A percentile compares a stretch with the other conserved stretches of the same genome.
These are phyloP conservation scores for Salvelinus fontinalis DNA, from an alignment of 2,113 vertebrate species.

Conservation along the genomic window DNA sequence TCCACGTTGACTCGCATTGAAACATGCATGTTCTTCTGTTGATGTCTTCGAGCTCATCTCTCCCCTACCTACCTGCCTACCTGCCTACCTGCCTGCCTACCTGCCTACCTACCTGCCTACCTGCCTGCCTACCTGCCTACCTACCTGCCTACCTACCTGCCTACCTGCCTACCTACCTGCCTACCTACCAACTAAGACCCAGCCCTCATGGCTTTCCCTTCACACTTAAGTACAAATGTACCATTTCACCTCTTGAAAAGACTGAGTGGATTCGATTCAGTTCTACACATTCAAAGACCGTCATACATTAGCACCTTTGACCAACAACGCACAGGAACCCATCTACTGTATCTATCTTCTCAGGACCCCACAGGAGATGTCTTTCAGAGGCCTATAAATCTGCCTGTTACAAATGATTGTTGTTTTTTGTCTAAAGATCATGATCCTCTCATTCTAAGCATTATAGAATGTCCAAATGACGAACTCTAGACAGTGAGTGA, in stretches of 20 bases:
- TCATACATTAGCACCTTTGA: conserved; percentile 23
- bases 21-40: conserved; percentile 64
- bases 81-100: conserved; percentile 33
- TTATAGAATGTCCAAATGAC: conserved; percentile 10
- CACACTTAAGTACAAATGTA: conserved; percentile 53
- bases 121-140: conserved; percentile 30
- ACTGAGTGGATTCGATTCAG: not conserved
- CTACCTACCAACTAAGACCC: conserved; percentile 39
- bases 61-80: conserved; percentile 38
- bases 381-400: not conserved
- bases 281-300: conserved; percentile 24
- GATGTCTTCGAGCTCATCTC: conserved; percentile 7
- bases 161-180: conserved; percentile 26
- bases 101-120: conserved; percentile 30
- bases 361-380: conserved; percentile 19
- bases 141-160: conserved; percentile 27
- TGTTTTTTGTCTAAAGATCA: conserved; percentile 23
- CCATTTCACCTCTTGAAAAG: not conserved
- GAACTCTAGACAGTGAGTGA: conserved; percentile 18
- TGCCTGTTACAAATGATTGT: conserved; percentile 19
- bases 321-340: conserved; percentile 30
- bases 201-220: conserved; percentile 68
- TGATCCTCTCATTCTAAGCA: conserved; percentile 14
- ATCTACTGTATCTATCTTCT: conserved; percentile 10
- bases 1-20: conserved; percentile 58